These are phyloP conservation scores for Aphaenogaster ashmeadi DNA, from an alignment of 1,140 invertebrate species.

Conservation along the genomic window DNA sequence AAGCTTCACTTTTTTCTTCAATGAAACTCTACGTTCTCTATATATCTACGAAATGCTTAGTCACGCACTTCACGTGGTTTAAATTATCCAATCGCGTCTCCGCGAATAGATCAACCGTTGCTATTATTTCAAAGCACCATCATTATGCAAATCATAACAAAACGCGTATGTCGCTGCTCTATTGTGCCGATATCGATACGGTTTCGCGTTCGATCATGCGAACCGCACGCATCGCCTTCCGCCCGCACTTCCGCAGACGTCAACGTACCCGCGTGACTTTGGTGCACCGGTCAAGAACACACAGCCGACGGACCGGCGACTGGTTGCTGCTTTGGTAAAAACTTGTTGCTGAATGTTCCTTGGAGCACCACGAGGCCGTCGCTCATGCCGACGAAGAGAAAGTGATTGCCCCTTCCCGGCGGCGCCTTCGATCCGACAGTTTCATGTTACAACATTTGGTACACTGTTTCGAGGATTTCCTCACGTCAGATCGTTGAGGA, in stretches of 20 bases:
- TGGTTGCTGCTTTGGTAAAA: conserved; percentile 83
- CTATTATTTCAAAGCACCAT: not conserved
- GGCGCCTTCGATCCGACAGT: conserved; percentile 45
- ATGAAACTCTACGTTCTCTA: not conserved
- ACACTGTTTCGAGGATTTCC: conserved; percentile 34
- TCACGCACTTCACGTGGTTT: conserved; percentile 24
- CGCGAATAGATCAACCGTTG: not conserved
- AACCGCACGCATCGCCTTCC: not conserved
- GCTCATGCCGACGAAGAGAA: conserved; percentile 80
- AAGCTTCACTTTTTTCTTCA: not conserved
- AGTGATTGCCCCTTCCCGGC: conserved; percentile 77
- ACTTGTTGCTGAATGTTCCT: conserved; percentile 82
- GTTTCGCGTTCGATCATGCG: not conserved
- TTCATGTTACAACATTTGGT: conserved; percentile 78
- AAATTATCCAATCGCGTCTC: not conserved
- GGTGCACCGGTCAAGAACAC: not conserved
- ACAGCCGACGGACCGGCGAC: not conserved
- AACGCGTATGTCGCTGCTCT: not conserved
- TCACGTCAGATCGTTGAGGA: not conserved
- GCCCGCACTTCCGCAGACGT: not conserved
- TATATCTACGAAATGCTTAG: not conserved
- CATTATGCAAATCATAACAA: conserved; percentile 2
- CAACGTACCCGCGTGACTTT: conserved; percentile 51
- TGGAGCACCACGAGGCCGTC: conserved; percentile 69
- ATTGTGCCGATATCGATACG: not conserved